These are phyloP conservation scores for Sarcophaga carnaria DNA, from an alignment of 2,888 invertebrate species.

Conservation along the genomic window DNA sequence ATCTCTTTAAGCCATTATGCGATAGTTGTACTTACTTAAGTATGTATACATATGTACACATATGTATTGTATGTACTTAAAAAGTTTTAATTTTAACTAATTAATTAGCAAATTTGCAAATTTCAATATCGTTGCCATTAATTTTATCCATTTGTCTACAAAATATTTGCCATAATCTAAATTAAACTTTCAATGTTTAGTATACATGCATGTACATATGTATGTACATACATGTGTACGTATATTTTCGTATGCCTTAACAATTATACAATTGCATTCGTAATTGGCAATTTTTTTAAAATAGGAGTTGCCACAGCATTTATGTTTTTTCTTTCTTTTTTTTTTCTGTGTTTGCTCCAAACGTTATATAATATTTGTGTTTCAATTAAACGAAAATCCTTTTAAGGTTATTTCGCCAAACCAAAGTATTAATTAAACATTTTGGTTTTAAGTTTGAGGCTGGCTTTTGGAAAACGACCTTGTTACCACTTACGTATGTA, in stretches of 20 bases:
- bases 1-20: no score
- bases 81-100: background rate
- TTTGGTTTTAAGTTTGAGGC: conserved; percentile 13
- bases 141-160: background rate
- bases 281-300: background rate
- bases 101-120: background rate
- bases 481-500: background rate
- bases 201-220: no score
- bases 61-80: background rate
- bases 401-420: conserved; percentile 14
- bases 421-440: conserved; percentile 38
- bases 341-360: background rate
- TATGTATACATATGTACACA: background rate
- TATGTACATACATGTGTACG: no score
- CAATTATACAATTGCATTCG: background rate
- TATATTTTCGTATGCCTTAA: no score
- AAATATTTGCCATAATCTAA: background rate
- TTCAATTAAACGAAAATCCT: conserved; percentile 38
- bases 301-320: background rate
- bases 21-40: no score
- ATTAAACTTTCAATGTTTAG: background rate
- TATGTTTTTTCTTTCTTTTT: background rate
- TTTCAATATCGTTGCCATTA: background rate
- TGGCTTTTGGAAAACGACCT: conserved; percentile 33
- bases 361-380: background rate